Evolutionary conservation across 2,888 invertebrate genomes (phyloP), one percentile per base, ranked within the genome.

Genomic region (Dynastes maya): DNA sequence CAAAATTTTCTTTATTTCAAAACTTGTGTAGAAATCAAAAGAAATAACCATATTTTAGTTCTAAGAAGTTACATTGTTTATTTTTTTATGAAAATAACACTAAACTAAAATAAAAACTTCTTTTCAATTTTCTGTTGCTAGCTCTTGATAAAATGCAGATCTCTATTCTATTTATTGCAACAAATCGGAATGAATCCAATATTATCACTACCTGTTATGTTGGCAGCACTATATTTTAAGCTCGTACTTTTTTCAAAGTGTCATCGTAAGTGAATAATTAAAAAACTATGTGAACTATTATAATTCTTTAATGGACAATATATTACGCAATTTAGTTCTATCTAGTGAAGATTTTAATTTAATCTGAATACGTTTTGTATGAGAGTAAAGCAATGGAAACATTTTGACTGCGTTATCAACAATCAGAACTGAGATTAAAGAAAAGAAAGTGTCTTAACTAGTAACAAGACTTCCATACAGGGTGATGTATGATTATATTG

Each of bases 381-480:
- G 61, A 61, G n/a, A 72, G 32, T 72, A 55, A 49, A 61, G 45
- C 22, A 51, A 16, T 27, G 22, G 55, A 61, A 49, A 74, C 32
- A 55, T 27, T 61, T 61, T 61, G 72, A 74, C 55, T 45, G 61
- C 72, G 61, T 40, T 61, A 22, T 29, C 51, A 51, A 74, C 72
- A 74, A 74, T 74, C 72, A 74, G 61, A 49, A 74, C 61, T 58
- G 45, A 45, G 11, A n/a, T 40, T 55, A 74, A 61, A 61, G 45
- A 72, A 22, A 55, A 58, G 32, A 74, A 74, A 74, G 72, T 74
- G 72, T 74, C 72, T 74, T 74, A 58, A 74, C 72, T 74, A 74
- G 63, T 74, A 45, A 61, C 72, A 61, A 22, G 61, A 74, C 61
- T 71, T 40, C 49, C 45, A 74, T 61, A 74, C 72, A 74, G 76